These are phyloP conservation scores for Heteronetta atricapilla DNA, from an alignment of 2,113 vertebrate species.

Conservation along the genomic window DNA sequence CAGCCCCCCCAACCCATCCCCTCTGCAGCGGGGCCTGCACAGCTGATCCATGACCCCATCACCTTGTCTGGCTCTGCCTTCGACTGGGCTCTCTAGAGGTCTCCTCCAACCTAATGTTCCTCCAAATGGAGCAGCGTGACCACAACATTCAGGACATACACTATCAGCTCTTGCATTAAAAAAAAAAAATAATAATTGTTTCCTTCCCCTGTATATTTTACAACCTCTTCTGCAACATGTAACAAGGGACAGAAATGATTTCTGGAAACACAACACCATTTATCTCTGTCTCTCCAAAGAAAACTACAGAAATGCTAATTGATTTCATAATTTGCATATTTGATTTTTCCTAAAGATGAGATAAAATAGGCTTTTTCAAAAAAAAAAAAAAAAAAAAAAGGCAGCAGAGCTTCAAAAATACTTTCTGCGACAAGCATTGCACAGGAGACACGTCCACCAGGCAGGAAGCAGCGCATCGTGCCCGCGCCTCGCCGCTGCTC, in stretches of 20 bases:
- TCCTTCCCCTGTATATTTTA: not conserved
- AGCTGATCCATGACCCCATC: not conserved
- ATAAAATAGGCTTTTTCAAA: slow-evolving; percentile 25
- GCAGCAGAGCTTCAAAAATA: slow-evolving; percentile 11
- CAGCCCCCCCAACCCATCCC: not conserved
- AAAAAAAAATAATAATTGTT: not conserved
- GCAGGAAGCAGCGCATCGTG: not conserved
- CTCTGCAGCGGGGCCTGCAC: not conserved
- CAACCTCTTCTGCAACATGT: not conserved
- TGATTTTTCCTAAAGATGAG: slow-evolving; percentile 46
- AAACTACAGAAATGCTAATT: slow-evolving; percentile 52
- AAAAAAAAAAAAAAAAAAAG: not conserved
- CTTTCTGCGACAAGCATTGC: not conserved
- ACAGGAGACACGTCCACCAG: not conserved
- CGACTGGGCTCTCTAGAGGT: not conserved
- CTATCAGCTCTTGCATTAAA: not conserved
- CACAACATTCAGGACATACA: not conserved
- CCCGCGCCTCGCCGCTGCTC: not conserved
- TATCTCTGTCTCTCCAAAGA: slow-evolving; percentile 15
- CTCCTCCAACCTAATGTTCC: no score
- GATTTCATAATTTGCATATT: slow-evolving; percentile 50
- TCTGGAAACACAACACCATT: not conserved
- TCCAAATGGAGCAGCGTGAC: no score
- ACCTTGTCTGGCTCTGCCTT: not conserved
- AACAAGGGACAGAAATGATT: not conserved